Evolutionary conservation across 2,797 vertebrate species (phyloP).

Genomic region (Chanos chanos): DNA sequence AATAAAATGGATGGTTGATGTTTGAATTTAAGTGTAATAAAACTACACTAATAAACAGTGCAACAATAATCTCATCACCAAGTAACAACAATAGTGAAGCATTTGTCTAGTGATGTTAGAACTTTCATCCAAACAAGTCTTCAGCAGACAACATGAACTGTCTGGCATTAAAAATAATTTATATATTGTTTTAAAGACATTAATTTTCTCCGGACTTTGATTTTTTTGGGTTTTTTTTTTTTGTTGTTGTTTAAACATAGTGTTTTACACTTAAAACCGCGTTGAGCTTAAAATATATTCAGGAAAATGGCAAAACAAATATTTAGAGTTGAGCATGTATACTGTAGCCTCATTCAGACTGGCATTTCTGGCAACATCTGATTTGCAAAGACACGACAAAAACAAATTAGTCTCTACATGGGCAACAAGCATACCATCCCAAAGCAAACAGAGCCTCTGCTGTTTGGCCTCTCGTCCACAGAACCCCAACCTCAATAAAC

Average conservation of each 20-base stretch:
- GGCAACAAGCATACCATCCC: conserved; percentile 21
- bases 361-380: conserved; percentile 32
- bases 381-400: conserved; percentile 48
- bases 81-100: too few species aligned
- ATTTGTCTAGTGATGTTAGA: too few species aligned
- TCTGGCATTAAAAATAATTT: too few species aligned
- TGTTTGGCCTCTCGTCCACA: conserved; percentile 37
- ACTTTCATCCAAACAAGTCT: too few species aligned
- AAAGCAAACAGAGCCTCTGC: conserved; percentile 43
- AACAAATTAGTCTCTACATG: conserved; percentile 45
- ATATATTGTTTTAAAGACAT: too few species aligned
- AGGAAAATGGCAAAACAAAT: conserved; percentile 25
- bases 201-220: too few species aligned
- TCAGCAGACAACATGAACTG: too few species aligned
- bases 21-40: too few species aligned
- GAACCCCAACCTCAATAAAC: conserved; percentile 44
- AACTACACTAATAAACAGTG: too few species aligned
- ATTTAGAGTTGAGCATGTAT: conserved; percentile 34
- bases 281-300: conserved; percentile 29
- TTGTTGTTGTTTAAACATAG: conserved; percentile 7
- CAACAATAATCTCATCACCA: too few species aligned
- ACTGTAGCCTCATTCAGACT: conserved; percentile 28
- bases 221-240: too few species aligned
- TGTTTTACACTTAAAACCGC: not conserved
- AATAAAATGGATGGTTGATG: too few species aligned